phyloP scores from a whole-genome alignment of 2,113 vertebrate genomes.

The Helogale parvula region DNA sequence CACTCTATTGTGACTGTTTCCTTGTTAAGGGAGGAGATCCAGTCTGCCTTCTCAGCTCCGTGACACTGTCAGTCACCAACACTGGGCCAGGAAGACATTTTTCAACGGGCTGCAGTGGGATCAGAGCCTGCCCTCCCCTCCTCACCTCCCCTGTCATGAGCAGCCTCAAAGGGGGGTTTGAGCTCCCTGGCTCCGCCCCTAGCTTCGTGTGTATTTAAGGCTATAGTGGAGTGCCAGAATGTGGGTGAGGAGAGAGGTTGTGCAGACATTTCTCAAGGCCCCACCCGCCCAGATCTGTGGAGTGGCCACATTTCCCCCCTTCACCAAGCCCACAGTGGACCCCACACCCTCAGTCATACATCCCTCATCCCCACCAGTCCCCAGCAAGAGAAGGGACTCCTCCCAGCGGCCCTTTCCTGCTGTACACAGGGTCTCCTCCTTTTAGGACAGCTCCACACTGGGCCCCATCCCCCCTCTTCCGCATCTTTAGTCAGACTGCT shows the following conservation, averaged over 20 bases:
- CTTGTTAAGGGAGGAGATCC: not conserved
- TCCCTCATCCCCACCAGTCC: not conserved
- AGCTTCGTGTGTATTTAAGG: not conserved
- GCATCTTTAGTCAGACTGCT: not conserved
- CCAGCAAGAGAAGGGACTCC: not conserved
- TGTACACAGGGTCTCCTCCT: not conserved
- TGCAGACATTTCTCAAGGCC: not conserved
- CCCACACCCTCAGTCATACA: not conserved
- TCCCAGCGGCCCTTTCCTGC: not conserved
- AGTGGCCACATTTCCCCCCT: not conserved
- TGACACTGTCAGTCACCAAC: not conserved
- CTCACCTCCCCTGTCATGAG: fast-evolving
- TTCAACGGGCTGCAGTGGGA: not conserved
- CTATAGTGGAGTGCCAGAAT: fast-evolving
- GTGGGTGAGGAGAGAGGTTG: not conserved
- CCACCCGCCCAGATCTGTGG: not conserved
- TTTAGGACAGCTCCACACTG: fast-evolving
- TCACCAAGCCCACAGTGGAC: not conserved
- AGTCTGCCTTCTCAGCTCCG: not conserved
- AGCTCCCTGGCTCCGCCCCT: not conserved
- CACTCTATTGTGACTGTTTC: not conserved
- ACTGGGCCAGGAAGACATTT: not conserved
- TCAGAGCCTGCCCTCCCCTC: not conserved
- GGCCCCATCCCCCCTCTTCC: not conserved
- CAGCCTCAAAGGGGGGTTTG: not conserved